Evolutionary conservation across 2,888 invertebrate genomes (phyloP).

Genomic region (Xiphydria camelus): DNA sequence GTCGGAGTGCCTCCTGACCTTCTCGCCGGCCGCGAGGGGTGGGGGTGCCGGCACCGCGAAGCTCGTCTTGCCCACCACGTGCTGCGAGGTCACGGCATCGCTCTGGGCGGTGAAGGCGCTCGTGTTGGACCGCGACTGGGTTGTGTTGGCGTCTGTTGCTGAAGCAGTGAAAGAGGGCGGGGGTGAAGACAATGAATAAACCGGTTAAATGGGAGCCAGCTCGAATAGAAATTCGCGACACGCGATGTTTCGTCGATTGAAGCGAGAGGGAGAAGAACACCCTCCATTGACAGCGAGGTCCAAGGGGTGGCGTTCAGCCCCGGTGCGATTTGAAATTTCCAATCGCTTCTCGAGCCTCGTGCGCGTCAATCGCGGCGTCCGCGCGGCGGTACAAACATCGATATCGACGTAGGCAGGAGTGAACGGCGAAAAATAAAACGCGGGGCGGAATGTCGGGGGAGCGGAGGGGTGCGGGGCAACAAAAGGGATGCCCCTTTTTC

Average conservation of each 20-base stretch:
- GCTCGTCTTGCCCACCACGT: constrained; percentile 55
- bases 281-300: not conserved
- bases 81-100: constrained; percentile 39
- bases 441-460: too few species aligned
- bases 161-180: not conserved
- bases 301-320: constrained; percentile 6
- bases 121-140: constrained; percentile 23
- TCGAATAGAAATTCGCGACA: too few species aligned
- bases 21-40: constrained; percentile 56
- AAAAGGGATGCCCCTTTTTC: constrained; percentile 23
- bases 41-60: constrained; percentile 66
- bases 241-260: too few species aligned
- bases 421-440: too few species aligned
- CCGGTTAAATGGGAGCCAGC: too few species aligned
- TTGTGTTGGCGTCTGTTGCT: constrained; percentile 52
- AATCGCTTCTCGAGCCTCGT: too few species aligned
- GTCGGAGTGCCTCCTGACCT: constrained; percentile 64
- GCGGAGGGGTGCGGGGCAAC: constrained; percentile 22
- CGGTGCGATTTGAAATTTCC: constrained; percentile 2
- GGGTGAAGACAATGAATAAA: too few species aligned
- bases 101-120: constrained; percentile 32
- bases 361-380: constrained; percentile 27
- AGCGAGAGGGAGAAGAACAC: not conserved
- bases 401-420: too few species aligned
- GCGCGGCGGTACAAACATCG: constrained; percentile 27